These are phyloP conservation scores for Watsonalla binaria DNA, from an alignment of 2,888 invertebrate genomes.

Conservation along the genomic window DNA sequence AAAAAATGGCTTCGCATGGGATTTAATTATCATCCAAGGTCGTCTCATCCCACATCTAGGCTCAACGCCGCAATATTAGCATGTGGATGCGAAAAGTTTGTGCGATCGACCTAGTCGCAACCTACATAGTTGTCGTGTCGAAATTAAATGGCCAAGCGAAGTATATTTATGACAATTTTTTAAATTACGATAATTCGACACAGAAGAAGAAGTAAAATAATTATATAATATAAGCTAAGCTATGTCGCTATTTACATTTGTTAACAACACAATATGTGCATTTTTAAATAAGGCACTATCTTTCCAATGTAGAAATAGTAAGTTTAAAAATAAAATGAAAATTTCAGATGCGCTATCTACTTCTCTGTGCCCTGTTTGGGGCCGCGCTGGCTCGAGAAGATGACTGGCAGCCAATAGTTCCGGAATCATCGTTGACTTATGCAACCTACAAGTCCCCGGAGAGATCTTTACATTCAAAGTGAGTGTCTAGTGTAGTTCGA, in stretches of 20 bases:
- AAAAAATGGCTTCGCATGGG: no score
- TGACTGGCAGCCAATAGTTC: slow-evolving; percentile 75
- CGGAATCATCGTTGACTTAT: slow-evolving; percentile 48
- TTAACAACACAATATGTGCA: not conserved
- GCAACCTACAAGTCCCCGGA: slow-evolving; percentile 46
- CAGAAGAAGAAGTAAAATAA: no score
- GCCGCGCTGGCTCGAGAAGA: slow-evolving; percentile 46
- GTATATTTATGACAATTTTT: no score
- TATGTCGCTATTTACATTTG: not conserved
- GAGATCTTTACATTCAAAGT: slow-evolving; percentile 51
- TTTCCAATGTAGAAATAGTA: not conserved
- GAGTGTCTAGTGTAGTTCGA: slow-evolving; percentile 6
- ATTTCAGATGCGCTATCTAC: slow-evolving; percentile 42
- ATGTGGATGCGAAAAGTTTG: no score
- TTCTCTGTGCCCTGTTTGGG: slow-evolving; percentile 40
- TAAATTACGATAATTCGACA: no score
- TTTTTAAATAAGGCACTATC: not conserved
- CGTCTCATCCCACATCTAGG: no score
- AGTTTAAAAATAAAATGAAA: not conserved
- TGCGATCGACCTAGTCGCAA: no score
- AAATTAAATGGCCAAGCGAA: no score
- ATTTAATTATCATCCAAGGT: no score
- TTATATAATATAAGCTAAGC: no score
- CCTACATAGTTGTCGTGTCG: no score
- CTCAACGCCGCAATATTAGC: no score